These are phyloP conservation scores for Erpetoichthys calabaricus DNA, from an alignment of 2,797 vertebrate genomes.

Conservation along the genomic window DNA sequence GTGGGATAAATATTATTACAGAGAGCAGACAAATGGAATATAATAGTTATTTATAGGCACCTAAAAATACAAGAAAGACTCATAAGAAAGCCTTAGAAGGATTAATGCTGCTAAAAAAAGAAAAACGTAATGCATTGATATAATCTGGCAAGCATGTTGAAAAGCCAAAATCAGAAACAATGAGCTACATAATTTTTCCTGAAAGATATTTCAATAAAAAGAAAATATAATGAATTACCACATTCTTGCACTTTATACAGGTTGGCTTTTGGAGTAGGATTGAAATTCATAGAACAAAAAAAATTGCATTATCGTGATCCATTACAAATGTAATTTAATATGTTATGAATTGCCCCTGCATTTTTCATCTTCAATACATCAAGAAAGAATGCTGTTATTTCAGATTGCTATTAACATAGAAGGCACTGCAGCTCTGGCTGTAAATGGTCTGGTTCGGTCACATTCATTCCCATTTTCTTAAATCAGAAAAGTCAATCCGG, in stretches of 20 bases:
- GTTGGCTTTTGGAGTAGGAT: not conserved
- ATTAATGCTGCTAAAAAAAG: too few species aligned
- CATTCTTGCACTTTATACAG: not conserved
- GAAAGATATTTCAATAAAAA: too few species aligned
- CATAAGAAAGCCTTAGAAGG: too few species aligned
- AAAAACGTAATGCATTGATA: too few species aligned
- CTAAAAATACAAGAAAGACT: too few species aligned
- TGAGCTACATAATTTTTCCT: too few species aligned
- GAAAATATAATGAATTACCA: too few species aligned
- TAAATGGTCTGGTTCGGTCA: not conserved
- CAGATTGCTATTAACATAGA: conserved; percentile 1
- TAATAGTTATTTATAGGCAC: too few species aligned
- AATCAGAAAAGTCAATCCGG: not conserved
- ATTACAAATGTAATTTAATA: not conserved
- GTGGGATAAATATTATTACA: too few species aligned
- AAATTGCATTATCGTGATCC: not conserved
- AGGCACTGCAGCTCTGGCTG: not conserved
- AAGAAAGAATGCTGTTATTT: not conserved
- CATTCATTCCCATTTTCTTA: not conserved
- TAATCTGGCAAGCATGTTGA: too few species aligned
- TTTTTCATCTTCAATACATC: not conserved
- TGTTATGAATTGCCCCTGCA: conserved; percentile 1
- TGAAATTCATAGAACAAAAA: not conserved
- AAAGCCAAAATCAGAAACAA: too few species aligned
- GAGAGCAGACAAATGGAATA: too few species aligned